Conservation (phyloP, 1,140 invertebrate genomes). For the Drosophila persimilis region DNA sequence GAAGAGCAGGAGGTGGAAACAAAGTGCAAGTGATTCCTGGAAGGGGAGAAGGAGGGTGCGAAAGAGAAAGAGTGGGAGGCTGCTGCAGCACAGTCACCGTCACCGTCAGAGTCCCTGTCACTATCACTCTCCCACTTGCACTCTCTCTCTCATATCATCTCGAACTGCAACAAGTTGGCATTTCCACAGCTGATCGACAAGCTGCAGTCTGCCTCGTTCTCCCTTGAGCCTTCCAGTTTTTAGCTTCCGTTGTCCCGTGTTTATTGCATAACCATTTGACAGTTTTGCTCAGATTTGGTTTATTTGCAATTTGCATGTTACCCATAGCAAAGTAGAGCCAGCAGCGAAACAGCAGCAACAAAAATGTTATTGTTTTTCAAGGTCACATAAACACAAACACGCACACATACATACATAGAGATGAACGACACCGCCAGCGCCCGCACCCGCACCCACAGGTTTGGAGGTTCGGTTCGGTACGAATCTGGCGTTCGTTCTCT, state of each 20-base stretch:
- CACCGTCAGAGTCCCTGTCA: no score
- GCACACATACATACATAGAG: constrained; percentile 14
- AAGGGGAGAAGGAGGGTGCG: not conserved
- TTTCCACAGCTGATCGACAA: not conserved
- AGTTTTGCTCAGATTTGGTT: constrained; percentile 64
- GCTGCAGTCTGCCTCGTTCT: not conserved
- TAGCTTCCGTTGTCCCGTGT: constrained; percentile 26
- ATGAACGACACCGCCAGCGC: constrained; percentile 35
- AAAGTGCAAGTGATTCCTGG: constrained; percentile 30
- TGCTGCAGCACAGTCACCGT: no score
- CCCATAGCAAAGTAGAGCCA: constrained; percentile 1
- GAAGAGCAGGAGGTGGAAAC: not conserved
- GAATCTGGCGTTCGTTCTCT: constrained; percentile 6
- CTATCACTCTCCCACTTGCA: no score
- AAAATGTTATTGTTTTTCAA: constrained; percentile 78
- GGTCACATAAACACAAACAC: constrained; percentile 59
- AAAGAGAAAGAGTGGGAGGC: constrained; percentile 3
- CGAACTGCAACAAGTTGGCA: constrained; percentile 19
- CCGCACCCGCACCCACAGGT: constrained; percentile 18
- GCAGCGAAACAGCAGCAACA: constrained; percentile 45
- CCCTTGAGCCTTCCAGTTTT: constrained; percentile 2
- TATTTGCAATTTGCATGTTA: constrained; percentile 76
- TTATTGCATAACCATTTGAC: constrained; percentile 74
- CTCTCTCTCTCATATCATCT: no score
- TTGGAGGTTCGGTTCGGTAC: constrained; percentile 38